Base-by-base conservation (phyloP, 2,113 vertebrate genomes). In the Calidris pugnax region DNA sequence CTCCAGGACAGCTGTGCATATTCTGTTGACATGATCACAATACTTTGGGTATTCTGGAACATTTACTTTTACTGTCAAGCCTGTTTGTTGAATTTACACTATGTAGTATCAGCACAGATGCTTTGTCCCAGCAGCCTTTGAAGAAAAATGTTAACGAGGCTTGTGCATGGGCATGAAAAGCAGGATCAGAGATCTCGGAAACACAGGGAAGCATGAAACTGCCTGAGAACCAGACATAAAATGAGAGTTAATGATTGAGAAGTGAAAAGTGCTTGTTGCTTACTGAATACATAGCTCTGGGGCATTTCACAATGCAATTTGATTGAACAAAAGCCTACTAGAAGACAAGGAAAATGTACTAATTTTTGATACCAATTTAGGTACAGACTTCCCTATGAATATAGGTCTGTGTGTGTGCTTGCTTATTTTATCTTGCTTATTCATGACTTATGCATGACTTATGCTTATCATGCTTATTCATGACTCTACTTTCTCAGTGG, bases 171-270 rank as follows among this genome's bases (percentile, higher is more conserved):
- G 74, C 50, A 23, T 20, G 64, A 80, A 43, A 63, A 83, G 47
- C 39, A 53, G 56, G 56, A 69, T 62, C 39, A 56, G 69, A 80
- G 64, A 96, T 91, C 95, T 63, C 81, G 93, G 94, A 93, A 96
- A 96, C 73, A 87, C 82, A 82, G 28, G 72, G 62, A 66, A 93
- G 78, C 84, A 69, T 55, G 85, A 84, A 91, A 92, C 93, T 91
- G 39, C 66, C 80, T 83, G 76, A 94, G 93, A 97, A 92, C 32
- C 56, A 77, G 74, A 62, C 85, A 73, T 79, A 59, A 83, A 96
- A 85, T 62, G 32, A 45, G 71, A 92, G 53, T 86, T 96, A 90
- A 79, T 48, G 94, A 89, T 57, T 51, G 27, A 39, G 89, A 97
- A 95, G 57, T 28, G 47, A 62, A 75, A 83, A 88, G 12, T 47